Evolutionary conservation across 1,140 invertebrate species (phyloP).

Genomic region (Parapsyche elsis): DNA sequence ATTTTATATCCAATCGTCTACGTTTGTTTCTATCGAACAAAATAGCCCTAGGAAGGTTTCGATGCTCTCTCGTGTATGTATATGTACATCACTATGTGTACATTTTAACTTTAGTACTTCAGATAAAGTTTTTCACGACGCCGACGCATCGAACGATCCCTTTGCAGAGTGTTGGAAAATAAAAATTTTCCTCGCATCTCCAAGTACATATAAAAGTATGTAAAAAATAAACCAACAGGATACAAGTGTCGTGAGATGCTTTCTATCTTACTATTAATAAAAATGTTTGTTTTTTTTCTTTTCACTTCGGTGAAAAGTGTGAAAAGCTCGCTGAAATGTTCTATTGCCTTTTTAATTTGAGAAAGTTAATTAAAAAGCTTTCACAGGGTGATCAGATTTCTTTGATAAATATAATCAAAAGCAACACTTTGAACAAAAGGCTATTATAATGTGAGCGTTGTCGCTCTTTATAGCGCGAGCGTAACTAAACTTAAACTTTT

Average conservation of each 20-base stretch:
- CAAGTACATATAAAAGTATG: too few species aligned
- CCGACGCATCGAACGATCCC: background rate
- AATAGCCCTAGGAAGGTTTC: conserved; percentile 14
- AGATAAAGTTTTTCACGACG: background rate
- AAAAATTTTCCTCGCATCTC: background rate
- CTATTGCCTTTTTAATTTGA: background rate
- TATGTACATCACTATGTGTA: background rate
- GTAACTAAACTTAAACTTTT: too few species aligned
- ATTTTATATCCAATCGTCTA: conserved; percentile 15
- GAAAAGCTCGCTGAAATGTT: too few species aligned
- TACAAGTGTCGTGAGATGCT: background rate
- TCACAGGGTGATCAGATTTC: conserved; percentile 11
- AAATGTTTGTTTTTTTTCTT: too few species aligned
- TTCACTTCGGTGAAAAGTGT: too few species aligned
- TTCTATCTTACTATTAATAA: too few species aligned
- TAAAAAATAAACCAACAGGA: background rate
- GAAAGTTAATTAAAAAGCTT: conserved; percentile 24
- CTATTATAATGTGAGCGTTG: too few species aligned
- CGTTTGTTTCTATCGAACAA: background rate
- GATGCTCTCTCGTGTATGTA: too few species aligned
- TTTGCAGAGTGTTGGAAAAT: too few species aligned
- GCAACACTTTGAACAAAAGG: background rate
- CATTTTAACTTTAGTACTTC: background rate
- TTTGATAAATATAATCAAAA: background rate
- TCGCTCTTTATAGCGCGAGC: too few species aligned